Evolutionary conservation across 1,140 invertebrate species (phyloP), one percentile per base, ranked within the genome.

Genomic region (Drosophila bocqueti): DNA sequence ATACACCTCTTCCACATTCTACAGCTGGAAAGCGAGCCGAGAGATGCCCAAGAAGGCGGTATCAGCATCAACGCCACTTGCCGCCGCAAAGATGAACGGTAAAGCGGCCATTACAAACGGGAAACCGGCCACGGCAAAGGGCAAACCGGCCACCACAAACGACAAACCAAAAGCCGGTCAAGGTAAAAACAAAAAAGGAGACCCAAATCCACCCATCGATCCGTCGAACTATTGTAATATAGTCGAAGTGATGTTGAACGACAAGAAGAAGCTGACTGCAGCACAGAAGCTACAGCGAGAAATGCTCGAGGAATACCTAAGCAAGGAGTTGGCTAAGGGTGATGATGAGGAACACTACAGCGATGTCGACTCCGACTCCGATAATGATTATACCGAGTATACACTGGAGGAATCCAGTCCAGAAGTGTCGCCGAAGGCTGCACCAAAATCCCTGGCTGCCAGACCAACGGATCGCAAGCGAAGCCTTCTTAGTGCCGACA

Each of bases 381-480:
- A 38, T 15, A n/a, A 24, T 24, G 52, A 57, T 57, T 40, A 57
- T 21, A 21, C 21, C 21, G 54, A 57, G 34, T 57, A 40, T 26
- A 24, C 54, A 5, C 10, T 57, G 9, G 7, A 40, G 5, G 13
- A 10, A 2, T 10, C 18, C 18, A 55, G 18, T 7, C 7, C 31
- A 0, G 52, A 55, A 16, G 7, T 13, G 2, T 16, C 34, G 18
- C 52, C 52, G 15, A 57, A 26, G 5, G 21, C 9, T 16, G 15
- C 36, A 0, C 36, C 54, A 7, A 57, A 40, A 26, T 57, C 54
- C 9, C 1, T 26, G 21, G 54, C 54, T n/a, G 36, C 54, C 54
- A 26, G 54, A 21, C 54, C 54, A n/a, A 57, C 54, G 0, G 54
- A 57, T 57, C 54, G 54, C 15, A 40, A n/a, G 9, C n/a, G 54